A percentile compares a stretch with the other conserved stretches of the same genome.
Evolutionary conservation across 2,797 vertebrate species (phyloP).

Genomic region (Lagorchestes hirsutus): DNA sequence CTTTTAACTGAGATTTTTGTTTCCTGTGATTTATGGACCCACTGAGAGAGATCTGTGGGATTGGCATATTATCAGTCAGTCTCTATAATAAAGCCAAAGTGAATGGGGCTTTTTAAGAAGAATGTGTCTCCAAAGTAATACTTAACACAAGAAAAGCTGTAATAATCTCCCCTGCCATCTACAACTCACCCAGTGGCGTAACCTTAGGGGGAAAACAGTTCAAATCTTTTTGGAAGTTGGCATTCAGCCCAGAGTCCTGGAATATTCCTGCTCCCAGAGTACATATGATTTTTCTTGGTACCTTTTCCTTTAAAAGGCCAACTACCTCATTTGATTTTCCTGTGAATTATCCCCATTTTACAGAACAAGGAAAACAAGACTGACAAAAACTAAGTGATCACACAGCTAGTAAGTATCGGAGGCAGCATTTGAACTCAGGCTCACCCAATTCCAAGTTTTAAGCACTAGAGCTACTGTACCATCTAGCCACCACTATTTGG

Average conservation of each 20-base stretch:
- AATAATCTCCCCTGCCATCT: background rate
- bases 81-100: constrained; percentile 40
- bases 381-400: background rate
- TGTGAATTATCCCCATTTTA: background rate
- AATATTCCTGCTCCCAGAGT: background rate
- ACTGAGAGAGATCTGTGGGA: constrained; percentile 52
- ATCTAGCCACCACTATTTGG: background rate
- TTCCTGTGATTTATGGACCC: constrained; percentile 71
- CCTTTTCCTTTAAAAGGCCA: constrained; percentile 10
- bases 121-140: background rate
- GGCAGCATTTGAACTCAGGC: background rate
- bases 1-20: constrained; percentile 59
- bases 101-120: constrained; percentile 25
- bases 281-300: background rate
- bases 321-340: background rate
- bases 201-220: background rate
- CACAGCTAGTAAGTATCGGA: background rate
- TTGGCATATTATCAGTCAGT: constrained; percentile 45
- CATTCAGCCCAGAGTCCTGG: constrained; percentile 28
- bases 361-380: background rate
- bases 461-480: background rate
- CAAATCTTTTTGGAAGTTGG: background rate
- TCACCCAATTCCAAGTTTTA: background rate
- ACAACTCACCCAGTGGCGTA: background rate
- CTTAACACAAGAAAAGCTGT: constrained; percentile 15